Evolutionary conservation across 2,888 invertebrate genomes (phyloP), one percentile per base, ranked within the genome.

Genomic region (Lutraria lutraria): DNA sequence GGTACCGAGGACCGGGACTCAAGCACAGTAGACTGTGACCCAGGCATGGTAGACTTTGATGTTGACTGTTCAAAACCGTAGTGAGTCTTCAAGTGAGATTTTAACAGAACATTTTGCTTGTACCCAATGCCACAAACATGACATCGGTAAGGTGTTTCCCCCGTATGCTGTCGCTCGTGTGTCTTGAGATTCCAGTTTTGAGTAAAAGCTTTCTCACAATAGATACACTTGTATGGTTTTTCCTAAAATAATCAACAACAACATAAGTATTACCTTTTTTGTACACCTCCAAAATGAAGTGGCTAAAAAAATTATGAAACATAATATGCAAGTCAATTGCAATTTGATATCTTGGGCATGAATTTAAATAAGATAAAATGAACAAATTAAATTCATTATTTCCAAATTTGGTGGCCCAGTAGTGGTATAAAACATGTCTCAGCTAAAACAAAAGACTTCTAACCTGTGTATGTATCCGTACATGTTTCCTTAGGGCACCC

Each of bases 101-200:
- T 87, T 43, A 89, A 52, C 15, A 89, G 83, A 8, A 89, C 89
- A 54, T 89, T 89, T 56, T 89, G 89, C 60, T 89, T 89, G 79
- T 87, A 89, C 3, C 85, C 89, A 34, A 86, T 63, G 4, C 89
- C 89, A 80, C 89, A 89, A 1, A 89, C 82, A 31, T 63, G 53
- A 85, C 89, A 89, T 56, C 79, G 76, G 82, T 89, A 89, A 10
- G 89, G 89, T 15, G 89, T 81, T 79, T 89, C 89, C 25, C 89
- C 89, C 29, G 89, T 89, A 81, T 89, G 89, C 53, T 89, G 89
- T 68, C 89, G 31, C 63, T 89, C 89, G 54, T 89, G 89, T 16
- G 89, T 89, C 56, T 89, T 89, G 8, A 89, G 83, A 68, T 89
- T 89, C 89, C 89, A 89, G n/a, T 85, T 85, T 54, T 89, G 89